Percentiles rank a stretch among this genome's conserved stretches.
phyloP scores from a whole-genome alignment of 2,888 invertebrate genomes.

The Sipha maydis region DNA sequence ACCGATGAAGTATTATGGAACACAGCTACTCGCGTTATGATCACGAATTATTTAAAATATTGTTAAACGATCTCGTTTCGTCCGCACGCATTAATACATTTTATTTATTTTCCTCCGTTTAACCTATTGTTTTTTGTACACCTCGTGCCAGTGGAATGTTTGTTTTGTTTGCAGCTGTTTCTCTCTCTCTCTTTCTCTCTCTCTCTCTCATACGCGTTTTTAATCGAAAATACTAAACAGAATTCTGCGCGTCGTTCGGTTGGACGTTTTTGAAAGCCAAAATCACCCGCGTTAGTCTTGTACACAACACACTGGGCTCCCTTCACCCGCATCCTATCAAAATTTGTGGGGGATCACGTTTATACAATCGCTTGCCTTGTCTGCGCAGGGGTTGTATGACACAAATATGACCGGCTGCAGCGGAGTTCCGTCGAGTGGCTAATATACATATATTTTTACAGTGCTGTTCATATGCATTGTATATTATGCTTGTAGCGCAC shows the following conservation, averaged over 20 bases:
- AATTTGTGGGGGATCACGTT: neutral
- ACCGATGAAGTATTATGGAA: neutral
- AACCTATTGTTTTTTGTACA: neutral
- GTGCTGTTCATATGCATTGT: neutral
- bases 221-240: neutral
- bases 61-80: neutral
- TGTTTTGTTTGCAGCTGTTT: conserved; percentile 38
- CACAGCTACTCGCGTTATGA: too few species aligned
- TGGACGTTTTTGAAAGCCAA: conserved; percentile 32
- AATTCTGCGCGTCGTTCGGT: neutral
- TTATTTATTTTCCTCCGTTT: too few species aligned
- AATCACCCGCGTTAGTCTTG: conserved; percentile 25
- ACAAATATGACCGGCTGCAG: neutral
- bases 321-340: neutral
- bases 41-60: neutral
- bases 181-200: neutral
- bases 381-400: neutral
- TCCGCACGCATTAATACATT: neutral
- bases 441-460: neutral
- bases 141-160: conserved; percentile 20
- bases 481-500: neutral
- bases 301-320: neutral
- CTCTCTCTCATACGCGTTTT: neutral
- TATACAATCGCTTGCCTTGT: neutral
- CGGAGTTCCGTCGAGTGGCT: neutral